Evolutionary conservation across 2,797 vertebrate genomes (phyloP), one percentile per base, ranked within the genome.

Genomic region (Urophycis tenuis): DNA sequence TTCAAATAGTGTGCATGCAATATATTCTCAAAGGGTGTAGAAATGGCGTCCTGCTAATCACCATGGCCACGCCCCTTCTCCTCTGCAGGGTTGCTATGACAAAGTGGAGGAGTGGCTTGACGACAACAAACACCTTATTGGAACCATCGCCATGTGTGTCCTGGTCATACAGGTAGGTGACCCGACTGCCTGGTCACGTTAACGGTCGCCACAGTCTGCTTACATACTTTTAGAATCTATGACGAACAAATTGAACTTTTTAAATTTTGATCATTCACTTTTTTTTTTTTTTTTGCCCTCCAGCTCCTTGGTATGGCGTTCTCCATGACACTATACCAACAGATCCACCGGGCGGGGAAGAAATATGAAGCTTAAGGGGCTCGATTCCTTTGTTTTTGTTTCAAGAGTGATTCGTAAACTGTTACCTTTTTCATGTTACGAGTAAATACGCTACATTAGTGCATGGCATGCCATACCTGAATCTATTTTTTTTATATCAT

Each of bases 231-330:
- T n/a, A n/a, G n/a, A n/a, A n/a, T n/a, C n/a, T n/a, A n/a, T n/a
- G n/a, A n/a, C n/a, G n/a, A n/a, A n/a, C n/a, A n/a, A n/a, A n/a
- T n/a, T n/a, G n/a, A n/a, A n/a, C n/a, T n/a, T n/a, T n/a, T n/a
- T n/a, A n/a, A n/a, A n/a, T n/a, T n/a, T n/a, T n/a, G n/a, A n/a
- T n/a, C n/a, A n/a, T n/a, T n/a, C n/a, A n/a, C n/a, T n/a, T n/a
- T n/a, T n/a, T n/a, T n/a, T n/a, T n/a, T n/a, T n/a, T 87, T 74
- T 84, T 84, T 72, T 91, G 74, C 88, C 86, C 91, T 91, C 41
- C 93, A 99, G 97, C 96, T 99, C 80, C 93, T 99, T 85, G 97
- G 96, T 81, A 98, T 99, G 97, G 97, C 96, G 67, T 99, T 99
- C 90, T 98, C 97, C 90, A 97, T 99, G 96, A 98, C 95, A 8